Evolutionary conservation across 2,113 vertebrate species (phyloP).

Genomic region (Heterotis niloticus): DNA sequence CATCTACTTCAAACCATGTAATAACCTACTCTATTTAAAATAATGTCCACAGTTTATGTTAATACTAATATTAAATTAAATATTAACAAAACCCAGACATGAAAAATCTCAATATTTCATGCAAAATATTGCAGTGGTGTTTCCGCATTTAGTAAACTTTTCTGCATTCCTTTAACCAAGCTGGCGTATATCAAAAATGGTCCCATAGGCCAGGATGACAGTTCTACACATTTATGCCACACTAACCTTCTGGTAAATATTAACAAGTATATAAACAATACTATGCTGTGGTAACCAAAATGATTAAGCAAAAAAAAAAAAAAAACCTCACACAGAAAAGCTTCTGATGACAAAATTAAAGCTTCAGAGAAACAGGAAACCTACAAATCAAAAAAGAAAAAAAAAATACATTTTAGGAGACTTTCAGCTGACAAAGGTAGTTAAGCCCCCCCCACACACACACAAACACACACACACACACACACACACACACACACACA

Average conservation of each 20-base stretch:
- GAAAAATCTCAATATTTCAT: neutral
- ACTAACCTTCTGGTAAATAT: neutral
- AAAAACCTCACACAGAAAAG: neutral
- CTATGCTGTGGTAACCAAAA: neutral
- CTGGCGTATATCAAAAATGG: neutral
- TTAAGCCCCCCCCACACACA: too few relatives aligned
- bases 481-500: too few relatives aligned
- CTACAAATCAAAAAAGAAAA: neutral
- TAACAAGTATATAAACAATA: conserved; percentile 2
- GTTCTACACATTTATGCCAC: neutral
- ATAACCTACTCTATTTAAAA: too few relatives aligned
- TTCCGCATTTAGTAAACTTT: neutral
- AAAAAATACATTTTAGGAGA: neutral
- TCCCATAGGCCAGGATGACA: too few relatives aligned
- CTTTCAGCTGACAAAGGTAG: neutral
- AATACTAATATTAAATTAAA: too few relatives aligned
- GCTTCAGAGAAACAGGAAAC: neutral
- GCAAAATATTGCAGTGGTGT: neutral
- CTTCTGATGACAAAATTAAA: neutral
- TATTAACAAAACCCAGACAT: neutral
- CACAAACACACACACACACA: too few relatives aligned
- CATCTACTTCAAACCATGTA: too few relatives aligned
- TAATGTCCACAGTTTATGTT: too few relatives aligned
- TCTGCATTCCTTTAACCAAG: neutral
- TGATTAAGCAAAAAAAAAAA: neutral